Evolutionary conservation across 2,113 vertebrate genomes (phyloP), one percentile per base, ranked within the genome.

Genomic region (Ammodytes dubius): DNA sequence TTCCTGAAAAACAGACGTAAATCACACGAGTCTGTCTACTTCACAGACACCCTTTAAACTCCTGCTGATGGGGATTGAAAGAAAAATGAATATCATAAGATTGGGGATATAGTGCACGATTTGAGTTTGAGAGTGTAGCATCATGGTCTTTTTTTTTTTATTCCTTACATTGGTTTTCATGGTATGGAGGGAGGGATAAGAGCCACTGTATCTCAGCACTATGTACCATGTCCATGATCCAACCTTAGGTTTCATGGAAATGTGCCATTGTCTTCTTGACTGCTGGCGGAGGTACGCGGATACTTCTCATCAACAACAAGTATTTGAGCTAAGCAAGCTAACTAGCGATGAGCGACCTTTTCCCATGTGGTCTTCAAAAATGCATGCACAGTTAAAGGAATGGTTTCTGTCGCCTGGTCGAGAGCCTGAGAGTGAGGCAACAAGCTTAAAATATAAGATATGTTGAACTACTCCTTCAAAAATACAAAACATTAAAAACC

Each of bases 221-320:
- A 45, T 11, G 37, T 45, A 54, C 39, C 19, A 50, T 63, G 54
- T 49, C 39, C 19, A 50, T 63, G 54, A 80, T 68, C 37, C 50
- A 64, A 68, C 14, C 70, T 63, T 0, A 66, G 68, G 46, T 66
- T 52, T 70, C 59, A 47, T 47, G 5, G 5, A 72, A 54, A 70
- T 66, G 35, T 49, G 19, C 42, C 61, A 27, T 27, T 27, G 27
- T 27, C 27, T 27, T 27, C 27, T 27, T 27, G 27, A 27, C 27
- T 27, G 27, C 2, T 27, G 27, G 27, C 27, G 27, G 27, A 27
- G 27, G 27, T 27, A 27, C 27, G 27, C 27, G 27, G 27, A 27
- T 27, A 27, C 27, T 27, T 27, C 27, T 27, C 27, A 27, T 27
- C 27, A 27, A 27, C 1, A 27, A 27, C 27, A 27, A 27, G 27